These are phyloP conservation scores for Euspilapteryx auroguttella DNA, from an alignment of 2,888 invertebrate genomes.

Conservation along the genomic window DNA sequence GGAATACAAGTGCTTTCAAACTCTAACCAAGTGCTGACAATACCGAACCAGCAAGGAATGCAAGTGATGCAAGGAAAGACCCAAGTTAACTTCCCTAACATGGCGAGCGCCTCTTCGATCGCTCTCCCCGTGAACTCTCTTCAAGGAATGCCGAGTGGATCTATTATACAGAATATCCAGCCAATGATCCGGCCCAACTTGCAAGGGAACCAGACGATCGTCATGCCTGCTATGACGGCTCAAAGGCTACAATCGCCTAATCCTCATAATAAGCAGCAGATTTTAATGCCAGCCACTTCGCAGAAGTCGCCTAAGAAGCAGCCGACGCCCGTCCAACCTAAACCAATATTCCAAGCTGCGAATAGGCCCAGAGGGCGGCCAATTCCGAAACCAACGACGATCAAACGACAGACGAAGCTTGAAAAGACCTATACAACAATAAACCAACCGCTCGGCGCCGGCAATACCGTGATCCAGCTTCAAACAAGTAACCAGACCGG, in stretches of 20 bases:
- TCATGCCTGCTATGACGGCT: slow-evolving; percentile 45
- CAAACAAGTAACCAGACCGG: slow-evolving; percentile 58
- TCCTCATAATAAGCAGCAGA: slow-evolving; percentile 43
- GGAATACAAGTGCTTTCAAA: slow-evolving; percentile 56
- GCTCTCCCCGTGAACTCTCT: slow-evolving; percentile 49
- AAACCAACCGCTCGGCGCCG: slow-evolving; percentile 41
- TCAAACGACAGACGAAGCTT: slow-evolving; percentile 48
- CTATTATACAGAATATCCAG: slow-evolving; percentile 52
- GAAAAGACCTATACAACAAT: slow-evolving; percentile 50
- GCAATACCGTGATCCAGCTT: slow-evolving; percentile 58
- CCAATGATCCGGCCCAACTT: slow-evolving; percentile 52
- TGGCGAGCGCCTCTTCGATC: slow-evolving; percentile 53
- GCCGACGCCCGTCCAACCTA: slow-evolving; percentile 44
- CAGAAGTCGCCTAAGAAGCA: slow-evolving; percentile 56
- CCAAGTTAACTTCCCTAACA: slow-evolving; percentile 49
- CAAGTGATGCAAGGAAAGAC: slow-evolving; percentile 46
- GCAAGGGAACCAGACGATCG: slow-evolving; percentile 48
- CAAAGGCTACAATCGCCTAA: slow-evolving; percentile 46
- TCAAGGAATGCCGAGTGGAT: slow-evolving; percentile 45
- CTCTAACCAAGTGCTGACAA: slow-evolving; percentile 48
- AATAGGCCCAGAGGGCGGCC: slow-evolving; percentile 44
- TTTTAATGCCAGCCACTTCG: slow-evolving; percentile 34
- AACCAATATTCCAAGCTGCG: slow-evolving; percentile 48
- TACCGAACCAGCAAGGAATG: slow-evolving; percentile 40
- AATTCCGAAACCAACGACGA: slow-evolving; percentile 44